A percentile compares a stretch with the other conserved stretches of the same genome.
These are phyloP conservation scores for Omphaloscelis lunosa DNA, from an alignment of 2,888 invertebrate genomes.

Conservation along the genomic window DNA sequence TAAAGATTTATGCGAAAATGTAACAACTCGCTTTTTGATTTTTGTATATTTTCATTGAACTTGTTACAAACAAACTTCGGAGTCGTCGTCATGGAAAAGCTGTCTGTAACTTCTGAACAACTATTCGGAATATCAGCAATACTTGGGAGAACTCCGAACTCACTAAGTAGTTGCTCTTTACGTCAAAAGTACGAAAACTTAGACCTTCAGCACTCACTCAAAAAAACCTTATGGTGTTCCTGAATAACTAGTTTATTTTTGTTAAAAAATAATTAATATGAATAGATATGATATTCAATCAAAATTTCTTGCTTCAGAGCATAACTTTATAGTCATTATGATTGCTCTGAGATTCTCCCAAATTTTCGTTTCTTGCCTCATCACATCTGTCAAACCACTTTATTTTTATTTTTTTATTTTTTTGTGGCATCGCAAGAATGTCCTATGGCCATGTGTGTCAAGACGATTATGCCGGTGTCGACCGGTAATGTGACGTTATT, in stretches of 20 bases:
- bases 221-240: neutral
- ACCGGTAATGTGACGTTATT: conserved; percentile 31
- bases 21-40: conserved; percentile 6
- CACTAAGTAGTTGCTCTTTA: conserved; percentile 45
- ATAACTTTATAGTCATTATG: neutral
- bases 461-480: conserved; percentile 12
- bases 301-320: neutral
- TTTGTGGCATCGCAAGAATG: conserved; percentile 5
- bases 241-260: neutral
- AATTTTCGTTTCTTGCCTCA: neutral
- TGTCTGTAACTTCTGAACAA: conserved; percentile 40
- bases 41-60: conserved; percentile 24
- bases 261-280: neutral
- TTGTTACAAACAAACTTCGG: conserved; percentile 34
- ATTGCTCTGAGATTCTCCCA: neutral
- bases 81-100: conserved; percentile 40
- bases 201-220: neutral
- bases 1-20: neutral
- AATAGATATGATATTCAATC: neutral
- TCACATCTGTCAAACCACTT: neutral
- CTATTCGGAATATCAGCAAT: conserved; percentile 56
- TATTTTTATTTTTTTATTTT: conserved; percentile 16
- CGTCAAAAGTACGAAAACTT: neutral
- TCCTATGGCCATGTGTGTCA: conserved; percentile 8
- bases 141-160: conserved; percentile 38